Evolutionary conservation across 2,113 vertebrate species (phyloP).

Genomic region (Coregonus clupeaformis): DNA sequence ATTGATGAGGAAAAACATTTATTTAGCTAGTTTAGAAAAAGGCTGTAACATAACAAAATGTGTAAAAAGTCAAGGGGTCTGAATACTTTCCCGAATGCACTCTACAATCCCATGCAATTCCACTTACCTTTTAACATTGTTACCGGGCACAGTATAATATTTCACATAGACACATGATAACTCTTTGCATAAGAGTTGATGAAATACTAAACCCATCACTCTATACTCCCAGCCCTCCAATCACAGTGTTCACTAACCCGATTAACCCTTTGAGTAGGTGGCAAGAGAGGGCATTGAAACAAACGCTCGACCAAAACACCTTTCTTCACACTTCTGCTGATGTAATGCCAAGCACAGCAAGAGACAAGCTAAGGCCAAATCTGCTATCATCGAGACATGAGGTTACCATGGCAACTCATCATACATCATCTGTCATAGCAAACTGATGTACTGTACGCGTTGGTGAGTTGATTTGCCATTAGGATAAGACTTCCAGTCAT

Average conservation of each 20-base stretch:
- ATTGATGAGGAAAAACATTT: too few species aligned
- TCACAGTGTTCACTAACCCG: not conserved
- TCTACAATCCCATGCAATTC: not conserved
- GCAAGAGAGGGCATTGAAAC: not conserved
- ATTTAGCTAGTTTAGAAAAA: too few species aligned
- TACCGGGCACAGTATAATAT: too few species aligned
- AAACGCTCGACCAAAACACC: too few species aligned
- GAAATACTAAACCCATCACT: not conserved
- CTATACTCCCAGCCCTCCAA: not conserved
- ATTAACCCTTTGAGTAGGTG: not conserved
- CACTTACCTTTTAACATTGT: not conserved
- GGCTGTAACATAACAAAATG: too few species aligned
- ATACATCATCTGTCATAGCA: not conserved
- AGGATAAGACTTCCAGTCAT: slow-evolving; percentile 49
- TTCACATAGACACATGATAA: not conserved
- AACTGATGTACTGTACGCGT: not conserved
- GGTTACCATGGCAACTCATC: not conserved
- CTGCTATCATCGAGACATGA: not conserved
- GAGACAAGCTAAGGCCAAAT: not conserved
- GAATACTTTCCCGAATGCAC: too few species aligned
- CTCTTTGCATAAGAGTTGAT: not conserved
- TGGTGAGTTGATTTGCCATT: slow-evolving; percentile 34
- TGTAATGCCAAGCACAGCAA: not conserved
- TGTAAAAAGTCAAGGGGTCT: too few species aligned
- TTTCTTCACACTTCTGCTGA: too few species aligned